Evolutionary conservation across 2,113 vertebrate genomes (phyloP), one percentile per base, ranked within the genome.

Genomic region (Sinocyclocheilus rhinocerous): DNA sequence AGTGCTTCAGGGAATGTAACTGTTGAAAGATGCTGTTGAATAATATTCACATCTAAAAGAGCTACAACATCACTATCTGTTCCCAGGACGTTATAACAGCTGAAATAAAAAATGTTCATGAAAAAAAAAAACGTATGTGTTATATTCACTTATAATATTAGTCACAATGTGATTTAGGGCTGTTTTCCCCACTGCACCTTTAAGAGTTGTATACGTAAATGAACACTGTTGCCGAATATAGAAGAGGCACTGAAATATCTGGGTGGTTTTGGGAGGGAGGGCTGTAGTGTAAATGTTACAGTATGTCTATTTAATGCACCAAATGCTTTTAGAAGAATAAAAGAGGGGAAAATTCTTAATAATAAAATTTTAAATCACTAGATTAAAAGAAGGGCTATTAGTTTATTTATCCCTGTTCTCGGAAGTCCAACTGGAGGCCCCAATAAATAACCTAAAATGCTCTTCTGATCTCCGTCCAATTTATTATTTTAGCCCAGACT

Each of bases 391-490:
- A 67, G n/a, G 63, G 63, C 63, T 4, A 29, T 67, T 67, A 13
- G 63, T 67, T 67, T 26, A 65, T 24, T 65, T 65, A 15, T 11
- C 24, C 9, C 24, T 24, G 12, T 67, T 67, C 63, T 67, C n/a
- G 29, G 63, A 67, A 26, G 3, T 45, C 10, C 36, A 45, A 73
- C 16, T 39, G 36, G 42, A 70, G 26, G 39, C 73, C 12, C 2
- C 13, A 79, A 70, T 78, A 76, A 87, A 70, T 15, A 50, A 59
- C 16, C 42, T 57, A 5, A 84, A 84, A 65, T 50, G 42, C n/a
- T 55, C n/a, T 18, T 73, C 70, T 84, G 86, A 87, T 87, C 77
- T n/a, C 59, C 9, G n/a, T 59, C 73, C 75, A 84, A 84, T 61
- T 24, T n/a, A 15, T 50, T 76, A 76, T 2, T 76, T 76, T 72